These are phyloP conservation scores for Sebastes aleutianus DNA, from an alignment of 2,797 vertebrate genomes.

Conservation along the genomic window DNA sequence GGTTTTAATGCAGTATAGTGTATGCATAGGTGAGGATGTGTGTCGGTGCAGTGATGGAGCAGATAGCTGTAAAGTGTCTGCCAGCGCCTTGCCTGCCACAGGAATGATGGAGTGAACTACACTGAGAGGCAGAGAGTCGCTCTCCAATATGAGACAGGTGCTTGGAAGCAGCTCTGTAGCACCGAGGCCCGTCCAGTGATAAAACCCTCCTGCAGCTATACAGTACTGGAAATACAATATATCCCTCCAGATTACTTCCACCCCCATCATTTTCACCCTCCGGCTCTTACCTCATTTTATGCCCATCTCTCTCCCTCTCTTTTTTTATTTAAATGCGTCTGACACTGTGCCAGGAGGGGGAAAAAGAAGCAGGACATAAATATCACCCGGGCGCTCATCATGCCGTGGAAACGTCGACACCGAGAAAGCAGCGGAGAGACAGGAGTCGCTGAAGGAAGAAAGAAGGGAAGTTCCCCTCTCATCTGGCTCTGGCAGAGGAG, in stretches of 20 bases:
- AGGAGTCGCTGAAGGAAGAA: slow-evolving; percentile 50
- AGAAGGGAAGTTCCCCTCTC: slow-evolving; percentile 66
- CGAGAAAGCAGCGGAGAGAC: slow-evolving; percentile 43
- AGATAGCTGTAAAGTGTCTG: slow-evolving; percentile 36
- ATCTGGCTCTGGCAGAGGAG: slow-evolving; percentile 56
- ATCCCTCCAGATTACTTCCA: slow-evolving; percentile 44
- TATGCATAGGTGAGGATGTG: slow-evolving; percentile 7
- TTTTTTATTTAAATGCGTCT: slow-evolving; percentile 47
- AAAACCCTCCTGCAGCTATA: slow-evolving; percentile 39
- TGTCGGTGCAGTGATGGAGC: slow-evolving; percentile 22
- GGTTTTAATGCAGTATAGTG: neutral
- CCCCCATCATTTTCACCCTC: slow-evolving; percentile 34
- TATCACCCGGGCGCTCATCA: slow-evolving; percentile 42
- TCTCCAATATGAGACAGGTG: slow-evolving; percentile 64
- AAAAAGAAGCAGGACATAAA: slow-evolving; percentile 58
- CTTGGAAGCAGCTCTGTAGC: slow-evolving; percentile 49
- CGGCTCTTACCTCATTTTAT: slow-evolving; percentile 39
- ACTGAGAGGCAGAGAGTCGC: slow-evolving; percentile 42
- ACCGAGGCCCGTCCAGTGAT: slow-evolving; percentile 25
- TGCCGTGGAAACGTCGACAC: slow-evolving; percentile 62
- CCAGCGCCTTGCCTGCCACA: slow-evolving; percentile 37
- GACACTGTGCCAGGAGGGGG: slow-evolving; percentile 34
- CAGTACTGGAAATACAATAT: slow-evolving; percentile 50
- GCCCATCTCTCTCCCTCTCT: slow-evolving; percentile 4
- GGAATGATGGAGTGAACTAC: slow-evolving; percentile 51